phyloP scores from a whole-genome alignment of 2,797 vertebrate genomes.

The Bradypodion ventrale region DNA sequence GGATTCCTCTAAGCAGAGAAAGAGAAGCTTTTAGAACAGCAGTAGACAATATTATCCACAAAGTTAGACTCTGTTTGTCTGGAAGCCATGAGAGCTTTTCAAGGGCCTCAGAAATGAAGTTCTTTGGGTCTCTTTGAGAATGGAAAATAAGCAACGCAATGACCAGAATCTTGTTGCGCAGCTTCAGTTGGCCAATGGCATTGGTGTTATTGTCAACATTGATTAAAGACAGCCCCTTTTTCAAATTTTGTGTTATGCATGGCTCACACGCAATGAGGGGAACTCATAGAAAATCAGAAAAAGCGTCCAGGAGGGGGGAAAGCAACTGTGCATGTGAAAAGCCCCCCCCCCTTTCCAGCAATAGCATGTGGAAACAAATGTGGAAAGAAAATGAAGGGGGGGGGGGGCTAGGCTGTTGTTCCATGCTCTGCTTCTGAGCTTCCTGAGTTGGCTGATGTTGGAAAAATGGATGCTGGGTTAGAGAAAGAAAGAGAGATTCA shows the following conservation, averaged over 20 bases:
- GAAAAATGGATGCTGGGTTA: neutral
- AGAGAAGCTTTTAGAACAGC: accelerated
- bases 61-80: accelerated
- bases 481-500: too few relatives aligned
- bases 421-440: too few relatives aligned
- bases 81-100: neutral
- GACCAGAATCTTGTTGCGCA: neutral
- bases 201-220: too few relatives aligned
- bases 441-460: too few relatives aligned
- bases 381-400: too few relatives aligned
- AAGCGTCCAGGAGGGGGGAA: conserved; percentile 65
- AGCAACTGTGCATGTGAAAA: conserved; percentile 51
- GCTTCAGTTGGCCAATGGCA: too few relatives aligned
- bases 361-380: neutral
- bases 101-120: neutral
- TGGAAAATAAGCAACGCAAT: accelerated
- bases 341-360: conserved; percentile 19
- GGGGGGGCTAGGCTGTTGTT: neutral
- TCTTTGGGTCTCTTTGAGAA: too few relatives aligned
- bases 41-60: accelerated
- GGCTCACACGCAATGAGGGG: too few relatives aligned
- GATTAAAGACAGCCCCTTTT: too few relatives aligned
- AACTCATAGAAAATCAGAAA: too few relatives aligned
- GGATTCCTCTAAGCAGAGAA: conserved; percentile 4
- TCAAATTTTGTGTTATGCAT: too few relatives aligned